These are phyloP conservation scores for Zonotrichia leucophrys DNA, from an alignment of 2,113 vertebrate species.

Conservation along the genomic window DNA sequence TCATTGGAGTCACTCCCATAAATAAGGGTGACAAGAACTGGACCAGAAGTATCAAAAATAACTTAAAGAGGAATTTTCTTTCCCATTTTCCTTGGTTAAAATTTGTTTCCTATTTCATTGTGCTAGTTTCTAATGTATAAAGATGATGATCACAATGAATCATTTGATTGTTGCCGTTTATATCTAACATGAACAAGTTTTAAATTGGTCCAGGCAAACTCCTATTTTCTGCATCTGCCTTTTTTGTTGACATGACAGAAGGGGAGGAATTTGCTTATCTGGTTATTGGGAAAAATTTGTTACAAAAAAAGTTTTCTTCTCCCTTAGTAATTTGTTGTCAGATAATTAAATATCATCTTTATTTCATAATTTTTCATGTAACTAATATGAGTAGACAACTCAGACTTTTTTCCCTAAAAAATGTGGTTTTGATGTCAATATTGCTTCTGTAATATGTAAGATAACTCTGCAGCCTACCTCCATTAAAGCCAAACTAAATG, in stretches of 20 bases:
- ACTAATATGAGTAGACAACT: not conserved
- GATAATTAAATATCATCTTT: not conserved
- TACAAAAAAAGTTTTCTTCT: not conserved
- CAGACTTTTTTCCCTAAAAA: not conserved
- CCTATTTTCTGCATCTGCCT: not conserved
- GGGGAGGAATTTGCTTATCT: not conserved
- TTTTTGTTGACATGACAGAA: not conserved
- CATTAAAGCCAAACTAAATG: not conserved
- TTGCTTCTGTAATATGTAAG: not conserved
- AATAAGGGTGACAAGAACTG: not conserved
- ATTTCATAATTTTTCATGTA: not conserved
- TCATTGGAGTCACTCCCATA: not conserved
- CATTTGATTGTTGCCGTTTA: not conserved
- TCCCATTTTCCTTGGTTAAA: not conserved
- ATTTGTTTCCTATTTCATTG: not conserved
- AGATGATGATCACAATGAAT: not conserved
- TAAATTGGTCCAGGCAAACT: not conserved
- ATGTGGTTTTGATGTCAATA: not conserved
- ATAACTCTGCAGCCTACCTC: slow-evolving; percentile 2
- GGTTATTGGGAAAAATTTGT: not conserved
- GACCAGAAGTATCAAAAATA: not conserved
- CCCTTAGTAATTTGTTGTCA: not conserved
- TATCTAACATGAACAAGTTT: not conserved
- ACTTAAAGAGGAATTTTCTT: not conserved
- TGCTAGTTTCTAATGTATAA: not conserved